Conservation (phyloP, 2,797 vertebrate genomes). For the Psittacula echo region DNA sequence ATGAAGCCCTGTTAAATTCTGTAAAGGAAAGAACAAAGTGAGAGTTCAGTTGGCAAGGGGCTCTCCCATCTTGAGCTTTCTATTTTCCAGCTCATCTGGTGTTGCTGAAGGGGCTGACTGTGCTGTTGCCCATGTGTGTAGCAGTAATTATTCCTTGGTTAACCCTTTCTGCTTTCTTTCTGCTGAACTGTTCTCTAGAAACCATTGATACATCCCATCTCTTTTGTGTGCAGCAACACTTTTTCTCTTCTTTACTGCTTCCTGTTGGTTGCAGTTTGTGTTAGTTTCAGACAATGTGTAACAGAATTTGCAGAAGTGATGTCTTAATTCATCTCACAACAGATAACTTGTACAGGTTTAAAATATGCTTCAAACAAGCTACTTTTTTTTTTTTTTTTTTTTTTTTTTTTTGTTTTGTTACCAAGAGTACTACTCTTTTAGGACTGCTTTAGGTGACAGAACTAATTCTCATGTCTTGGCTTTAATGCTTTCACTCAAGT, state of each 20-base stretch:
- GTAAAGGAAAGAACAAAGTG: neutral
- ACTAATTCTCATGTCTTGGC: neutral
- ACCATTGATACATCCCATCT: neutral
- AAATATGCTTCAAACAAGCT: neutral
- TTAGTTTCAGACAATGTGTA: neutral
- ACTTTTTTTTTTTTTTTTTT: neutral
- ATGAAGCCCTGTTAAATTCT: neutral
- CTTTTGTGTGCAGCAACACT: neutral
- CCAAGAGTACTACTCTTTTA: neutral
- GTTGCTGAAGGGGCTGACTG: neutral
- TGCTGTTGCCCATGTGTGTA: neutral
- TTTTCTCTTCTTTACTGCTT: neutral
- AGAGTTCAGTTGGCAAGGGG: neutral
- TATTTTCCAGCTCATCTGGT: neutral
- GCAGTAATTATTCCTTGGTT: neutral
- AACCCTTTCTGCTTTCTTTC: neutral
- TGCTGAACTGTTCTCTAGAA: neutral
- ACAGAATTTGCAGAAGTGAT: neutral
- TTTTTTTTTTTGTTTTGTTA: too few species aligned
- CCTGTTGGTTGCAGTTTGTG: neutral
- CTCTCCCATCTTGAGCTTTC: neutral
- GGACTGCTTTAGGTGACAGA: neutral
- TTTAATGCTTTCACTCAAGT: neutral
- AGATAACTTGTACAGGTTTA: neutral
- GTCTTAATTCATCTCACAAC: neutral